Evolutionary conservation across 2,113 vertebrate species (phyloP), one percentile per base, ranked within the genome.

Genomic region (Larimichthys polyactis): DNA sequence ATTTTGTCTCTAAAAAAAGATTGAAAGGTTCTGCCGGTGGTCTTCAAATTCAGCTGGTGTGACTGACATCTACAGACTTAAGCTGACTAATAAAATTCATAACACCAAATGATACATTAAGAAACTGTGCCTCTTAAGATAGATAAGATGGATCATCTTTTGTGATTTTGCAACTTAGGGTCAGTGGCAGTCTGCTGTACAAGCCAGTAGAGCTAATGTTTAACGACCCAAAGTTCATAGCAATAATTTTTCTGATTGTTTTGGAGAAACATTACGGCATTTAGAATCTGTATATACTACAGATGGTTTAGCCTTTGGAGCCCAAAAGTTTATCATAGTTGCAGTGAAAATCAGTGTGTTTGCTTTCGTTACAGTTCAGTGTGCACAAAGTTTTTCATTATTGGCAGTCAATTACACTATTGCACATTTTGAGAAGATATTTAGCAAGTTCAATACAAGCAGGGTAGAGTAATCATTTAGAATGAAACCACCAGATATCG

Each of bases 281-380:
- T 71, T 44, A 17, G 11, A 6, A 0, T 0, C 59, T 71, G 29
- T 32, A 32, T 5, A 32, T 6, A 11, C 15, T 46, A 14, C 44
- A 46, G 44, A 46, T 11, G 44, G 11, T 46, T 40, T 69, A 29
- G 27, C 20, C 67, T 3, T 9, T 54, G 11, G 11, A 14, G 29
- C 29, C 22, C 17, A 1, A 4, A 66, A 71, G 27, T 54, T 51
- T 20, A 40, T 44, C 7, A 27, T 24, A 40, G 43, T 49, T 64
- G 59, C 22, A 20, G 44, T 77, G 62, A 51, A 60, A 81, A 46
- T 65, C 64, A 14, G 48, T n/a, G 60, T 27, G 49, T 8, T 57
- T 57, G 81, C 29, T 70, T 80, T 75, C 72, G 76, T 82, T 78
- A 64, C 22, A 27, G 59, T 55, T 75, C 68, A 60, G 44, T 24